Evolutionary conservation across 1,140 invertebrate species (phyloP).

Genomic region (Augochlora pura): DNA sequence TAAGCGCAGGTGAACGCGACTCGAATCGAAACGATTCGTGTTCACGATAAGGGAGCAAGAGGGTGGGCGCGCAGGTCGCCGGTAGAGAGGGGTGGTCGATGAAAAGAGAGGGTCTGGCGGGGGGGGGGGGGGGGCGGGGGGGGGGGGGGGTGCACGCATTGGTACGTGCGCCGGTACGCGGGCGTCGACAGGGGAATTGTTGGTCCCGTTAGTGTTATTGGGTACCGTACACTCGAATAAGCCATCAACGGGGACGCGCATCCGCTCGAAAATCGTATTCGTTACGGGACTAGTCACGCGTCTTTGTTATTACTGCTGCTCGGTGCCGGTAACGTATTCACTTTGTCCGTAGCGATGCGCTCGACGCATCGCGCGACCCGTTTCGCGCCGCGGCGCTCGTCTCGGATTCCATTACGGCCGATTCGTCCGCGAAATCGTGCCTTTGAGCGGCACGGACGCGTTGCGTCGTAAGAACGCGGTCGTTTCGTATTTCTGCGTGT

Average conservation of each 20-base stretch:
- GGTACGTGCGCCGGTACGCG: slow-evolving; percentile 10
- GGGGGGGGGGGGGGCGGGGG: neutral
- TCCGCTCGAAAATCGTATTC: slow-evolving; percentile 39
- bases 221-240: slow-evolving; percentile 44
- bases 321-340: neutral
- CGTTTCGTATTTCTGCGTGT: neutral
- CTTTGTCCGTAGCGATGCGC: neutral
- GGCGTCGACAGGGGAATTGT: slow-evolving; percentile 36
- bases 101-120: no score
- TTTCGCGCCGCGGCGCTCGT: neutral
- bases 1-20: slow-evolving; percentile 33
- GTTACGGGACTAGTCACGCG: slow-evolving; percentile 28
- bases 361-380: neutral
- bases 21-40: slow-evolving; percentile 24
- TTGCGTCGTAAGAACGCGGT: neutral
- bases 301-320: slow-evolving; percentile 30
- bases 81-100: no score
- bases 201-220: slow-evolving; percentile 43
- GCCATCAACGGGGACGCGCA: slow-evolving; percentile 34
- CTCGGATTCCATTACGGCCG: neutral
- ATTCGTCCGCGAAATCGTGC: neutral
- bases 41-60: no score
- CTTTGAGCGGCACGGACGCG: neutral
- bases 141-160: neutral
- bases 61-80: no score